Evolutionary conservation across 2,113 vertebrate genomes (phyloP).

Genomic region (Semnornis frantzii): DNA sequence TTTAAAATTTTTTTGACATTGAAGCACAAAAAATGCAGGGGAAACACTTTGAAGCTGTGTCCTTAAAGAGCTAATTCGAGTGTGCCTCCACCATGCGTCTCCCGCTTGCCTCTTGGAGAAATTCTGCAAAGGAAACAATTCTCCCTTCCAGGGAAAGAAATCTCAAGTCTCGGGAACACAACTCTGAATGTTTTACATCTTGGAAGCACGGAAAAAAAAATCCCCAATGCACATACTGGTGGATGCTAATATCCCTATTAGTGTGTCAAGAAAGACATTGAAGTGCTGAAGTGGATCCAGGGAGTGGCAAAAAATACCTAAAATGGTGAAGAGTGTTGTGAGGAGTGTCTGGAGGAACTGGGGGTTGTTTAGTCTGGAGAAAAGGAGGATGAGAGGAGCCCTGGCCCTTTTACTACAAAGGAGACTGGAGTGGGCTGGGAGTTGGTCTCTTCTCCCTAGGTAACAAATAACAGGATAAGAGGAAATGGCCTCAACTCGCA

Average conservation of each 20-base stretch:
- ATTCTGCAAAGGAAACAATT: slow-evolving; percentile 31
- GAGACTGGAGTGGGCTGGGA: too few species aligned
- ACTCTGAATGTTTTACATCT: background rate
- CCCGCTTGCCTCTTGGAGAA: slow-evolving; percentile 6
- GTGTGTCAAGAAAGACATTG: too few species aligned
- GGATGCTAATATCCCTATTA: background rate
- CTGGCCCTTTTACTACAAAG: too few species aligned
- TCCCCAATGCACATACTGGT: background rate
- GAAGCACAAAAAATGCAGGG: slow-evolving; percentile 14
- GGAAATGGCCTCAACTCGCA: too few species aligned
- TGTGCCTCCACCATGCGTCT: background rate
- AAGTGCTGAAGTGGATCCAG: too few species aligned
- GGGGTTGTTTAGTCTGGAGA: too few species aligned
- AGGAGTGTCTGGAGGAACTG: too few species aligned
- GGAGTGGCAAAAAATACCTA: too few species aligned
- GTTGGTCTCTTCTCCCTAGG: too few species aligned
- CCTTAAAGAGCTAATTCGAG: slow-evolving; percentile 13
- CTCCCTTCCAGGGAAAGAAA: background rate
- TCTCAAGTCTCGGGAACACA: background rate
- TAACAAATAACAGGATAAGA: too few species aligned
- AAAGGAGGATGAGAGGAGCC: too few species aligned
- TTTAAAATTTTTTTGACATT: slow-evolving; percentile 50
- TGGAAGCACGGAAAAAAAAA: background rate
- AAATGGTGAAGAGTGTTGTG: too few species aligned
- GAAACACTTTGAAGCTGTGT: slow-evolving; percentile 16